A percentile compares a stretch with the other conserved stretches of the same genome.
Conservation (phyloP, 2,113 vertebrate genomes). For the Oreotrochilus melanogaster region DNA sequence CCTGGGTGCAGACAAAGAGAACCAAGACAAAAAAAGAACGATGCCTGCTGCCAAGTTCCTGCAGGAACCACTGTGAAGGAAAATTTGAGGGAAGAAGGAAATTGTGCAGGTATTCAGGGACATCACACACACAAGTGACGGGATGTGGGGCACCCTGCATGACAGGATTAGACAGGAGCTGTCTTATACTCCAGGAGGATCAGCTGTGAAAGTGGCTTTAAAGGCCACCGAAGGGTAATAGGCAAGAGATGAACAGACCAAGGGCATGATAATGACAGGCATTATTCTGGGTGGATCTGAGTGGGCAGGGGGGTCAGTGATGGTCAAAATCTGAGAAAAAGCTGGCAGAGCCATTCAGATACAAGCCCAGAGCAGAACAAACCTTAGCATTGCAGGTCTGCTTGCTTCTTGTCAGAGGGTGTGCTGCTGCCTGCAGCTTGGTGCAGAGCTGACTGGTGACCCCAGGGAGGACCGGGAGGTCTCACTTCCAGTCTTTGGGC, state of each 20-base stretch:
- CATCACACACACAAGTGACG: neutral
- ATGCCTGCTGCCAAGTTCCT: neutral
- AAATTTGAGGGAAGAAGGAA: neutral
- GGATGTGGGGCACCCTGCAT: fast-evolving
- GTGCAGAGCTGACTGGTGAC: neutral
- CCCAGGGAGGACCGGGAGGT: neutral
- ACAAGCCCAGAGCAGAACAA: neutral
- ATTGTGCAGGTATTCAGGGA: neutral
- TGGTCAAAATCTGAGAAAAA: neutral
- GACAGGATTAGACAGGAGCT: neutral
- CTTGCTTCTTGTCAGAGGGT: neutral
- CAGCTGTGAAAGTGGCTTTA: neutral
- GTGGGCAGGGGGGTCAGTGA: neutral
- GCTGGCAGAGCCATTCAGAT: neutral
- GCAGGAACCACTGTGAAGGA: neutral
- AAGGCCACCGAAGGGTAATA: neutral
- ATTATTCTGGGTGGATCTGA: neutral
- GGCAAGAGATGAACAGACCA: neutral
- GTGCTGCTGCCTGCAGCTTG: fast-evolving
- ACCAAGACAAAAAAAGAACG: fast-evolving
- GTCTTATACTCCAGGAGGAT: neutral
- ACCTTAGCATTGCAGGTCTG: neutral
- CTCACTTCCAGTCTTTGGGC: neutral
- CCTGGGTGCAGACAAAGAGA: neutral
- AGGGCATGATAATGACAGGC: fast-evolving